Base-by-base conservation (phyloP, 2,888 invertebrate species). In the Coelinius sp. region DNA sequence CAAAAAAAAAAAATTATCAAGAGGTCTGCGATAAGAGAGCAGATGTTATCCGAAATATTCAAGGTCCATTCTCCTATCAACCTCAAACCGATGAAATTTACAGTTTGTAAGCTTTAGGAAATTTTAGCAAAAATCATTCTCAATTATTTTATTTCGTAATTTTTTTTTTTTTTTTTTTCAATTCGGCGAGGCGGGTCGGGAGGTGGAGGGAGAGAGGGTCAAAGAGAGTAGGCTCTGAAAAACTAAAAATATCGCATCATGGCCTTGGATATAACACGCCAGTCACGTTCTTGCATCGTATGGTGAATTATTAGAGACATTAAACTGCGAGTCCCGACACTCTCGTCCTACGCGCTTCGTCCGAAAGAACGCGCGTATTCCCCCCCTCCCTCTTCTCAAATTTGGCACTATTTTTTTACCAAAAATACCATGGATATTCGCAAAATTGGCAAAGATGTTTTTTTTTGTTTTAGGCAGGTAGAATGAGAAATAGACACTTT, bases 41-140 rank as follows among this genome's bases (percentile, higher is more conserved):
- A 88, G 87, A 88, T 88, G 86, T 86, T 87, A 88, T 88, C 87
- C 87, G 83, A 75, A 84, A 63, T 86, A 84, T 87, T 88, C 87
- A 88, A 88, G 87, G 87, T 86, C 86, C 76, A 80, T 85, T 49
- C 85, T 86, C 86, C 86, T 63, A 63, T 63, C 63, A 41, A 41
- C 22, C 22, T 41, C 22, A 22, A 59, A 49, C 20, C 14, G 25
- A 20, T 12, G 24, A 41, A 63, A 38, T 41, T 63, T 24, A 38
- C 63, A 38, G 41, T 85, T 85, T 78, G 73, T 12, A 59, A 71
- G 46, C 68, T 62, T 72, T 14, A 64, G 31, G 49, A 35, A 56
- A 68, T 31, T 27, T 20, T 31, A 7, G 31, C 31, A n/a, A n/a
- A n/a, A 17, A 31, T 35, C 10, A 31, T 59, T 14, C 53, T 6